A percentile compares a stretch with the other conserved stretches of the same genome.
phyloP scores from a whole-genome alignment of 2,888 invertebrate species.

The Prionchulus punctatus region DNA sequence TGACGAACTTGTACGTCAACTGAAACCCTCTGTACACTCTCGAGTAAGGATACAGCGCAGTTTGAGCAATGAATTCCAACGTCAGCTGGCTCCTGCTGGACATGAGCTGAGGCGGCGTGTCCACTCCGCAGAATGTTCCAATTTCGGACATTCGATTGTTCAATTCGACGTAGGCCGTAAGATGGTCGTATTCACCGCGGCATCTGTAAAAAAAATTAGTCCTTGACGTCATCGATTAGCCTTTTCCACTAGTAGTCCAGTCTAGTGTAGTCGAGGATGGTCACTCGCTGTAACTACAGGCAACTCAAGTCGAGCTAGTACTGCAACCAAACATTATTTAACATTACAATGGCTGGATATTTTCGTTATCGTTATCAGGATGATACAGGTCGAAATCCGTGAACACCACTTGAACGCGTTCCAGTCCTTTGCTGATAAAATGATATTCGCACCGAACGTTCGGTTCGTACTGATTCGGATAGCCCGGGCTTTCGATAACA shows the following conservation, averaged over 20 bases:
- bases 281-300: too few species aligned
- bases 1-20: slow-evolving; percentile 8
- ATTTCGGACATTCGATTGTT: slow-evolving; percentile 67
- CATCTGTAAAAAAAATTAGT: too few species aligned
- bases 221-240: too few species aligned
- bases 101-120: slow-evolving; percentile 72
- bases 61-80: slow-evolving; percentile 51
- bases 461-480: slow-evolving; percentile 62
- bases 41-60: not conserved
- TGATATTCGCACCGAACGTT: slow-evolving; percentile 70
- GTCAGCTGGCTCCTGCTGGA: slow-evolving; percentile 70
- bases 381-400: slow-evolving; percentile 59
- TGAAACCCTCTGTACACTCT: slow-evolving; percentile 3
- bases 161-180: slow-evolving; percentile 55
- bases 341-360: too few species aligned
- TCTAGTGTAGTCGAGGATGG: too few species aligned
- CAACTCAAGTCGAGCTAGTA: too few species aligned
- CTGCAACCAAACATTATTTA: too few species aligned
- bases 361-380: too few species aligned
- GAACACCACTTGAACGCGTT: slow-evolving; percentile 67
- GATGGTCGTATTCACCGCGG: slow-evolving; percentile 39
- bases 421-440: slow-evolving; percentile 66
- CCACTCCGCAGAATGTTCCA: slow-evolving; percentile 67
- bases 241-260: too few species aligned
- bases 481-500: slow-evolving; percentile 63